Conservation (phyloP, 2,113 vertebrate species). For the Plestiodon gilberti region DNA sequence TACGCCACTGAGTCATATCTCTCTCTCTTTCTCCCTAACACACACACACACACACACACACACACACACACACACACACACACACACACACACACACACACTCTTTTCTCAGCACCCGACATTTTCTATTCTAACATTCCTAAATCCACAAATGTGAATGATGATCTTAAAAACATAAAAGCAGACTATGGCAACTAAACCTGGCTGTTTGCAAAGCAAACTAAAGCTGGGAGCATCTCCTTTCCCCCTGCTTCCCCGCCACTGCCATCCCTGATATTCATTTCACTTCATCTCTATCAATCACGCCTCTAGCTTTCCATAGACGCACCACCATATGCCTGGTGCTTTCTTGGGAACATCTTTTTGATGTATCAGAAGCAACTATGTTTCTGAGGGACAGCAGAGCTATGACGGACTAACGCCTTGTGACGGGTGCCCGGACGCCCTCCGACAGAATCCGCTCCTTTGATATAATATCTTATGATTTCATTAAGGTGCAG, state of each 20-base stretch:
- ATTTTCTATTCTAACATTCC: neutral
- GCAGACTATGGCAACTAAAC: neutral
- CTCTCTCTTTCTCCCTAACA: too few species aligned
- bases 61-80: too few species aligned
- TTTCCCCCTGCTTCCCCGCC: neutral
- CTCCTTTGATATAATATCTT: neutral
- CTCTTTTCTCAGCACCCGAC: too few species aligned
- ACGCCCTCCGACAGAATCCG: neutral
- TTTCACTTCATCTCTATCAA: neutral
- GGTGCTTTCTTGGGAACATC: neutral
- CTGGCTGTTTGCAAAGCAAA: neutral
- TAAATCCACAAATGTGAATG: neutral
- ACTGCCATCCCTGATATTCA: neutral
- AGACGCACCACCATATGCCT: neutral
- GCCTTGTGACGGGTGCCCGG: neutral
- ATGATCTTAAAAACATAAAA: neutral
- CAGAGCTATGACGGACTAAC: rapidly evolving
- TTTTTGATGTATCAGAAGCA: neutral
- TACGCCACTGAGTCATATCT: too few species aligned
- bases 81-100: too few species aligned
- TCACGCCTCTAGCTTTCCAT: neutral
- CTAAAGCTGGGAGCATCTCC: neutral
- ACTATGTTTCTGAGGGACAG: neutral
- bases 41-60: too few species aligned
- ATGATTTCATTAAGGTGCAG: neutral